Evolutionary conservation across 1,140 invertebrate species (phyloP).

Genomic region (Saccostrea glomerata): DNA sequence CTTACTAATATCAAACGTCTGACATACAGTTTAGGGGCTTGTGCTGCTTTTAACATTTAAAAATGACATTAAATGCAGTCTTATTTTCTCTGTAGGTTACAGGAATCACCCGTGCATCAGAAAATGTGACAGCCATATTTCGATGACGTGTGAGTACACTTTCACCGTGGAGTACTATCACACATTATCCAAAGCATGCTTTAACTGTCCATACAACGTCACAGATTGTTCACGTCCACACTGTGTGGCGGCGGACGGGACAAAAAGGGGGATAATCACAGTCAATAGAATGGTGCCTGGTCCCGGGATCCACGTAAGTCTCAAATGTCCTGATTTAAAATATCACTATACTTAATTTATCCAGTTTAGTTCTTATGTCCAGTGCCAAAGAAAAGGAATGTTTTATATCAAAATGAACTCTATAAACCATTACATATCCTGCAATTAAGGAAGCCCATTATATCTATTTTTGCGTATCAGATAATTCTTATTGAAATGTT

Average conservation of each 20-base stretch:
- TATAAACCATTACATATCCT: too few species aligned
- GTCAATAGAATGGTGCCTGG: conserved; percentile 93
- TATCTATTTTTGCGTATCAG: too few species aligned
- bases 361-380: too few species aligned
- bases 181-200: conserved; percentile 89
- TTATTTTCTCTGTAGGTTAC: conserved; percentile 61
- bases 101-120: conserved; percentile 83
- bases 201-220: conserved; percentile 87
- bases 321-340: too few species aligned
- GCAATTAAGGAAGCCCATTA: too few species aligned
- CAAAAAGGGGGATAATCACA: conserved; percentile 85
- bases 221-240: conserved; percentile 88
- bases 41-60: too few species aligned
- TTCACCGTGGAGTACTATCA: conserved; percentile 89
- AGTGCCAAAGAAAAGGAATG: too few species aligned
- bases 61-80: too few species aligned
- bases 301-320: conserved; percentile 86
- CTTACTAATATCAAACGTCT: too few species aligned
- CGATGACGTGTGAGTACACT: conserved; percentile 85
- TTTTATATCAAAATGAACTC: too few species aligned
- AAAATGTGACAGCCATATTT: conserved; percentile 85
- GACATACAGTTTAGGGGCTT: not conserved
- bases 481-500: too few species aligned
- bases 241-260: conserved; percentile 90
- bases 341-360: too few species aligned